Evolutionary conservation across 1,140 invertebrate genomes (phyloP), one percentile per base, ranked within the genome.

Genomic region (Calycopis cecrops): DNA sequence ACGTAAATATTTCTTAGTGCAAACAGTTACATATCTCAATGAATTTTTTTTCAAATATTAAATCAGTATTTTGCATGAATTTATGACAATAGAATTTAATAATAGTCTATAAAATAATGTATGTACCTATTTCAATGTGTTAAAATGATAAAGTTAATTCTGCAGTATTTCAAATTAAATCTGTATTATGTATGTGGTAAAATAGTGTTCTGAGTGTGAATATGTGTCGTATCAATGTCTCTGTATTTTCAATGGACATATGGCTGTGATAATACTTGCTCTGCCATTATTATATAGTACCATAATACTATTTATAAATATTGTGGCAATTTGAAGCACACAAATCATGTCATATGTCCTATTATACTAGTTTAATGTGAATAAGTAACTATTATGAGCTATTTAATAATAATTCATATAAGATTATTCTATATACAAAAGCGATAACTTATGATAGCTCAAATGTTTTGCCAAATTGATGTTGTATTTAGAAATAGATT

Each of bases 401-500:
- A 6, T 28, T 28, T 28, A 42, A 28, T 42, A 28, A 37, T 52
- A 38, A 17, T 35, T 35, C 35, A 34, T 53, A 53, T 28, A 28
- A 28, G 21, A 28, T 28, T 28, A 28, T 28, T 28, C 21, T 28
- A 28, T 28, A 28, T 28, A 28, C 6, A 28, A 28, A 28, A 28
- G 21, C 21, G 21, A 28, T 28, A 28, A 28, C 21, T 28, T 28
- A 28, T 56, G 18, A 33, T 59, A 51, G 59, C 59, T 60, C 59
- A 60, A 60, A 52, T 18, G 44, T 44, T 51, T 54, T 57, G 50
- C 57, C 58, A 59, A 63, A 63, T 62, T 55, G 52, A 52, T 62
- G 55, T 57, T 42, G 33, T 56, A 38, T 38, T 52, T 48, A 59
- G 34, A 48, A 50, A 44, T 16, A 44, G 21, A 42, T 18, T 33